Evolutionary conservation across 2,888 invertebrate species (phyloP), one percentile per base, ranked within the genome.

Genomic region (Eugnorisma glareosa): DNA sequence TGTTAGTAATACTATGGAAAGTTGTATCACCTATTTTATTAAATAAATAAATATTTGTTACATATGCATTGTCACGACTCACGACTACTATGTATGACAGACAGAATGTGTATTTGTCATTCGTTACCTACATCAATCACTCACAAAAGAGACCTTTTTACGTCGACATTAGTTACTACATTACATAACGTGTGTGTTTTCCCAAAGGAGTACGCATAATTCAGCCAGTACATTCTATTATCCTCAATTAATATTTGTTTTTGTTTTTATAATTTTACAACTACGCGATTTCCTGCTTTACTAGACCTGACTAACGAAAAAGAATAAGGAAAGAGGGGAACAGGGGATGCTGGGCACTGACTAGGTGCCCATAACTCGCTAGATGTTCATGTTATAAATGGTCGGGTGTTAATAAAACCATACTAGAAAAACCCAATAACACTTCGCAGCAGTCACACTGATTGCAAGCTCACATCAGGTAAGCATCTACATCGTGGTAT

Each of bases 1-100:
- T 70, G 35, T 40, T n/a, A 28, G 37, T 59, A 35, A 45, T 77
- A 45, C 1, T 68, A 43, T 68, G 85, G 81, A 73, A 84, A 84
- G 66, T 63, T 75, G 37, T 75, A 18, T 31, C 54, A 73, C 70
- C 79, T 84, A 37, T 64, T 67, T 64, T 18, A 64, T 64, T 40
- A n/a, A 24, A 28, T 67, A 40, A 67, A 59, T 66, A 40, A 63
- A 54, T 63, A 37, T 24, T 63, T 45, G 4, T 67, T 54, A 67
- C 18, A 2, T 54, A 59, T 18, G 13, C 11, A 18, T n/a, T 72
- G 40, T 67, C 40, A 37, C 2, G n/a, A 11, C 8, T 54, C 24
- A 24, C n/a, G 13, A 7, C 1, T 15, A 7, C 18, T 68, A 6
- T 7, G 35, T 43, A 35, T 31, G 3, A 24, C n/a, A 43, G 15